These are phyloP conservation scores for Amphilophus citrinellus DNA, from an alignment of 2,113 vertebrate species.

Conservation along the genomic window DNA sequence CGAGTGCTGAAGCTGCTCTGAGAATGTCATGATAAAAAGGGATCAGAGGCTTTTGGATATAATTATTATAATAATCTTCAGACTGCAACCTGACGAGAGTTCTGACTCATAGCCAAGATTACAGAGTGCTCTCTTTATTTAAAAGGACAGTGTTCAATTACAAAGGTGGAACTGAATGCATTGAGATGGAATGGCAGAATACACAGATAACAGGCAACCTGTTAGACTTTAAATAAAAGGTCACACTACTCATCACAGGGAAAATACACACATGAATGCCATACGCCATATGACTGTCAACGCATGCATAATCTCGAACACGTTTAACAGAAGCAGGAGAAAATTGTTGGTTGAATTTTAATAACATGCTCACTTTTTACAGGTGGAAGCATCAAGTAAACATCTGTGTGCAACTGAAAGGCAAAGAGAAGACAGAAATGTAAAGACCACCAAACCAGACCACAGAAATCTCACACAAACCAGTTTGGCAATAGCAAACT, in stretches of 20 bases:
- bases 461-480: neutral
- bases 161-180: neutral
- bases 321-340: neutral
- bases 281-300: neutral
- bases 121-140: slow-evolving; percentile 18
- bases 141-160: neutral
- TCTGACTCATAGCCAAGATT: neutral
- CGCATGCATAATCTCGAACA: neutral
- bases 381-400: slow-evolving; percentile 21
- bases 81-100: neutral
- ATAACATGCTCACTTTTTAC: neutral
- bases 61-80: slow-evolving; percentile 33
- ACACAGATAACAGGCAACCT: neutral
- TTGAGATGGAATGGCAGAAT: neutral
- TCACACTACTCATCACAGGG: neutral
- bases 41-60: neutral
- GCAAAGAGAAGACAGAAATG: neutral
- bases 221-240: slow-evolving; percentile 2
- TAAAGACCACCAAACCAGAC: neutral
- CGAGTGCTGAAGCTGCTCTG: neutral
- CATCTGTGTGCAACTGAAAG: neutral
- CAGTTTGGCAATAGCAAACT: neutral
- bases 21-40: neutral
- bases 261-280: neutral
- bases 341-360: neutral